phyloP scores from a whole-genome alignment of 1,140 invertebrate species.

The Portunus trituberculatus region DNA sequence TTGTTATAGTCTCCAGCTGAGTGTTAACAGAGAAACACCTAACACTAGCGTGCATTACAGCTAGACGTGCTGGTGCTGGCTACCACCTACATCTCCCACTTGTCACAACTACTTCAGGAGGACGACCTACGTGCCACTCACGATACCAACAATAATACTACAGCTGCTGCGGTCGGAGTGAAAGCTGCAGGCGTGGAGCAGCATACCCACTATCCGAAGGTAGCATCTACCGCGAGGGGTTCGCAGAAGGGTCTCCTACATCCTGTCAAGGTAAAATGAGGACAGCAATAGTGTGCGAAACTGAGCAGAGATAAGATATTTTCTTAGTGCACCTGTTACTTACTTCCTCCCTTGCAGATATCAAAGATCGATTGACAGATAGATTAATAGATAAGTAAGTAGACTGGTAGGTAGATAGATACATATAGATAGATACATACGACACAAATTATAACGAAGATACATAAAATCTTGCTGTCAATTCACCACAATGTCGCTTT shows the following conservation, averaged over 20 bases:
- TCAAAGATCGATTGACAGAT: too few relatives aligned
- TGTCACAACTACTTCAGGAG: slow-evolving; percentile 78
- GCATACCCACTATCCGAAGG: not conserved
- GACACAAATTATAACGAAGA: too few relatives aligned
- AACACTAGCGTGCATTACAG: slow-evolving; percentile 77
- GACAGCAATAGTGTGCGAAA: too few relatives aligned
- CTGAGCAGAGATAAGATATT: too few relatives aligned
- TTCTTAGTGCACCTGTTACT: too few relatives aligned
- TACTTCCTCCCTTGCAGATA: too few relatives aligned
- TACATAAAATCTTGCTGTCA: too few relatives aligned
- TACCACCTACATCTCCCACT: slow-evolving; percentile 81
- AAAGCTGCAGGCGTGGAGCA: not conserved
- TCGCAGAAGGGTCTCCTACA: slow-evolving; percentile 59
- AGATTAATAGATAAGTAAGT: too few relatives aligned
- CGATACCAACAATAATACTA: slow-evolving; percentile 64
- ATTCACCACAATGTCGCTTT: too few relatives aligned
- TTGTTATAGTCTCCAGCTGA: not conserved
- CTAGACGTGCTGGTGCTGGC: slow-evolving; percentile 81
- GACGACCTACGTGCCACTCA: slow-evolving; percentile 35
- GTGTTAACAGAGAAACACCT: not conserved
- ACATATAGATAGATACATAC: too few relatives aligned
- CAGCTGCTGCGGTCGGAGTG: not conserved
- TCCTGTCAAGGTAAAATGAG: slow-evolving; percentile 51
- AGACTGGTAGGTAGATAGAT: too few relatives aligned
- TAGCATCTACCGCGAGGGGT: not conserved